phyloP scores from a whole-genome alignment of 92 coral and sea anemone genomes.

The Porites evermanni region DNA sequence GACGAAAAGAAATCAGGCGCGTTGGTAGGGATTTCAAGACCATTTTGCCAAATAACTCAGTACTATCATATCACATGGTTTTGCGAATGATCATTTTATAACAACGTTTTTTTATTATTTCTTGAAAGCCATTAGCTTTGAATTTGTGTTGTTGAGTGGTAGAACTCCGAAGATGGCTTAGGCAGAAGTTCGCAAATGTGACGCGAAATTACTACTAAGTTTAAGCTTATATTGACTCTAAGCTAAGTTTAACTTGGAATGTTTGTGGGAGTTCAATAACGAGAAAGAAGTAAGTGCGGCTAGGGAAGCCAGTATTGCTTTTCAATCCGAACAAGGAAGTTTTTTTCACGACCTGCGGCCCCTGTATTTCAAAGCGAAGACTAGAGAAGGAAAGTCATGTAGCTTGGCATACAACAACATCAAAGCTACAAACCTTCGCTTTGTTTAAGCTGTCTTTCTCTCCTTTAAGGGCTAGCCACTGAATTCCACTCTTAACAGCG shows the following conservation, averaged over 20 bases:
- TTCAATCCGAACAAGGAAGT: slow-evolving; percentile 36
- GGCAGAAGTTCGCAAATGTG: not conserved
- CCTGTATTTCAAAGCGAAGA: slow-evolving; percentile 1
- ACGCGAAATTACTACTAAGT: not conserved
- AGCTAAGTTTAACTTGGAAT: slow-evolving; percentile 3
- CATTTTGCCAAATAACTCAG: not conserved
- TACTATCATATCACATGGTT: not conserved
- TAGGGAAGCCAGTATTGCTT: slow-evolving; percentile 16
- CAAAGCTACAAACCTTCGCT: slow-evolving; percentile 70
- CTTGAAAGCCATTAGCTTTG: not conserved
- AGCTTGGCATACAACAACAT: not conserved
- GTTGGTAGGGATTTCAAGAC: not conserved
- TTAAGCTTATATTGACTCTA: not conserved
- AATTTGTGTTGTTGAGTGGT: not conserved
- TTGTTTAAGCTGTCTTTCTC: slow-evolving; percentile 46
- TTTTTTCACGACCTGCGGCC: slow-evolving; percentile 19
- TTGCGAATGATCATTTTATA: not conserved
- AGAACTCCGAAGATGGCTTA: not conserved
- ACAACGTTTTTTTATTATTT: not conserved
- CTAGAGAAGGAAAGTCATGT: not conserved
- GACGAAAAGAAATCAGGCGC: not conserved
- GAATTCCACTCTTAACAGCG: slow-evolving; percentile 57
- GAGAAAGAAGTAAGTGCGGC: slow-evolving; percentile 6
- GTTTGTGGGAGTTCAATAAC: not conserved
- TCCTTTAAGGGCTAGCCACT: slow-evolving; percentile 82